These are phyloP conservation scores for Chymomyza costata DNA, from an alignment of 1,140 invertebrate species.

Conservation along the genomic window DNA sequence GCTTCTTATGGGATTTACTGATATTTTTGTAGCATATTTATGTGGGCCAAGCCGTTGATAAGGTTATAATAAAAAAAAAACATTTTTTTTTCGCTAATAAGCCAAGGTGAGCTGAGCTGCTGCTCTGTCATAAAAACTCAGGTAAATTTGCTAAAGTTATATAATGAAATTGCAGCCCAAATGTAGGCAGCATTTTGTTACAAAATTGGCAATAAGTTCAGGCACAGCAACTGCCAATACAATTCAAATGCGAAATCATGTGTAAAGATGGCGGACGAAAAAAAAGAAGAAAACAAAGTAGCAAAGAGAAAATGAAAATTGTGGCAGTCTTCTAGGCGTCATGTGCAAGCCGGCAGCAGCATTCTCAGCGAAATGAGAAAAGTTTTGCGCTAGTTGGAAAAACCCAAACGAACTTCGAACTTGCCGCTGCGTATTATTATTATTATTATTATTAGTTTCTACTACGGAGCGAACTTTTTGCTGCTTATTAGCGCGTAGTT, in stretches of 20 bases:
- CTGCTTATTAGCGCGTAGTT: conserved; percentile 26
- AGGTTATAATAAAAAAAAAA: neutral
- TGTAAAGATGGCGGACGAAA: too few relatives aligned
- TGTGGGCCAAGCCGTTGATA: neutral
- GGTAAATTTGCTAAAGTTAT: too few relatives aligned
- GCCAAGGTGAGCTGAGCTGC: conserved; percentile 7
- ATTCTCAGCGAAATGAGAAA: conserved; percentile 61
- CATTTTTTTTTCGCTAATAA: conserved; percentile 29
- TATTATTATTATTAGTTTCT: conserved; percentile 60
- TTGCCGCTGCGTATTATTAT: conserved; percentile 59
- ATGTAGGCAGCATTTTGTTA: conserved; percentile 1
- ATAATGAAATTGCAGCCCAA: conserved; percentile 32
- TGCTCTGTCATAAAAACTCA: conserved; percentile 14
- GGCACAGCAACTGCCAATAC: conserved; percentile 37
- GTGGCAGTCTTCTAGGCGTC: neutral
- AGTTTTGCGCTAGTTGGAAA: conserved; percentile 37
- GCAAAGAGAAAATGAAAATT: neutral
- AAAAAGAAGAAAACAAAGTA: neutral
- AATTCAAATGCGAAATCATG: conserved; percentile 70
- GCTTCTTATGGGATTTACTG: conserved; percentile 26
- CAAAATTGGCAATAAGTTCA: conserved; percentile 22
- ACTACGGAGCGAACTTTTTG: conserved; percentile 31
- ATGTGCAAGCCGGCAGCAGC: conserved; percentile 4
- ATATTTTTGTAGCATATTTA: conserved; percentile 42
- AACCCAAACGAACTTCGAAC: neutral